These are phyloP conservation scores for Lampropteryx suffumata DNA, from an alignment of 2,888 invertebrate genomes.

Conservation along the genomic window DNA sequence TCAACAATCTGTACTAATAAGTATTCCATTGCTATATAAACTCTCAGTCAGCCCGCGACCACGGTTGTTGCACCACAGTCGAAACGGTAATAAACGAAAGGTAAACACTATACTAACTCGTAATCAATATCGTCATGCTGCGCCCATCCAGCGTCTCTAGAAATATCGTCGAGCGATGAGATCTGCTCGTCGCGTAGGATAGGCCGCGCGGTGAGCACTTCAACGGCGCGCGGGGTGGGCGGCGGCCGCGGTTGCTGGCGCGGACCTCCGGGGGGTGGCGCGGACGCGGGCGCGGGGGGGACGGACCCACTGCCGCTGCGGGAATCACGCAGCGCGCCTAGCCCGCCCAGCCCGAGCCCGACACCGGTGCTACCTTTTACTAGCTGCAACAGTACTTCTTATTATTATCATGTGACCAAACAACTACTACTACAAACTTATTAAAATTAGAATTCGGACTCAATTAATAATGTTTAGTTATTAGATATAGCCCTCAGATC, in stretches of 20 bases:
- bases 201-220: constrained; percentile 88
- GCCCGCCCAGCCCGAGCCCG: constrained; percentile 73
- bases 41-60: no score
- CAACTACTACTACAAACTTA: no score
- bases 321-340: constrained; percentile 62
- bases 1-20: no score
- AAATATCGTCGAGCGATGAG: constrained; percentile 95
- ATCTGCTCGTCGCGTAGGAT: constrained; percentile 97
- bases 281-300: constrained; percentile 19
- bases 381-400: constrained; percentile 46
- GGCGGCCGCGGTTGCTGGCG: constrained; percentile 53
- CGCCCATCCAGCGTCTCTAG: constrained; percentile 95
- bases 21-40: no score
- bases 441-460: no score
- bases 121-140: constrained; percentile 97
- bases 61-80: no score
- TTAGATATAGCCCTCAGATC: constrained; percentile 14
- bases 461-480: no score
- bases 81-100: no score
- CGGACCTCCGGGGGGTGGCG: constrained; percentile 33
- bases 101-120: constrained; percentile 78
- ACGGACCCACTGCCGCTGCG: constrained; percentile 41
- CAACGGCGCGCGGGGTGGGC: constrained; percentile 80
- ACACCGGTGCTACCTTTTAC: constrained; percentile 76
- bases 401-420: no score